Conservation (phyloP, 2,113 vertebrate genomes). For the Brevimyrus niger region DNA sequence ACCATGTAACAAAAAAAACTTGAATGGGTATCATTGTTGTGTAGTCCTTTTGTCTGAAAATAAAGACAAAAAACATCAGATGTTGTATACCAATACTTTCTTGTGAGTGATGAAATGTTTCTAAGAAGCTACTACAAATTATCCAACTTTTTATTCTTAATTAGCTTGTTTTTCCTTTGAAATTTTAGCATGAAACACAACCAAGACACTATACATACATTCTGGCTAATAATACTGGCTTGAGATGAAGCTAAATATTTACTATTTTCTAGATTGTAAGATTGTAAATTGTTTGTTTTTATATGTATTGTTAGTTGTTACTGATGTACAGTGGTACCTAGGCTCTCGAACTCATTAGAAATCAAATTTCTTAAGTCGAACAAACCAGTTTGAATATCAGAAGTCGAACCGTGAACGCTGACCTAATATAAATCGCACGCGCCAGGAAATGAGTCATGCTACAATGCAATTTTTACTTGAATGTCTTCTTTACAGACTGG, state of each 20-base stretch:
- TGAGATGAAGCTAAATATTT: neutral
- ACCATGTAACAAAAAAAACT: neutral
- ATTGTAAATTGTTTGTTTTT: neutral
- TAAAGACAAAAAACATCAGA: neutral
- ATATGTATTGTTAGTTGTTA: too few relatives aligned
- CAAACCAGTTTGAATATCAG: too few relatives aligned
- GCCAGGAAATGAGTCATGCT: too few relatives aligned
- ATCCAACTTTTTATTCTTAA: neutral
- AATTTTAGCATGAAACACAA: neutral
- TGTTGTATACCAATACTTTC: neutral
- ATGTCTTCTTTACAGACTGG: too few relatives aligned
- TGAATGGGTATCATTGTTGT: neutral
- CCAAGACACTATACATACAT: neutral
- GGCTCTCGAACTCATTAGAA: too few relatives aligned
- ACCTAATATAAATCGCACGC: too few relatives aligned
- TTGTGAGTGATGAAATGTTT: neutral
- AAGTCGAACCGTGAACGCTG: too few relatives aligned
- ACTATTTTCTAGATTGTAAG: neutral
- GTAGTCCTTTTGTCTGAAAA: constrained; percentile 12
- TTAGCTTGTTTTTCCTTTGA: neutral
- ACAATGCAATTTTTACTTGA: too few relatives aligned
- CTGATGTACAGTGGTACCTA: too few relatives aligned
- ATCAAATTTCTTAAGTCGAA: too few relatives aligned
- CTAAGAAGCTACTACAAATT: neutral
- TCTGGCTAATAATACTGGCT: neutral